Percentiles rank a stretch among this genome's conserved stretches.
These are phyloP conservation scores for Eristalis tenax DNA, from an alignment of 2,888 invertebrate genomes.

Conservation along the genomic window DNA sequence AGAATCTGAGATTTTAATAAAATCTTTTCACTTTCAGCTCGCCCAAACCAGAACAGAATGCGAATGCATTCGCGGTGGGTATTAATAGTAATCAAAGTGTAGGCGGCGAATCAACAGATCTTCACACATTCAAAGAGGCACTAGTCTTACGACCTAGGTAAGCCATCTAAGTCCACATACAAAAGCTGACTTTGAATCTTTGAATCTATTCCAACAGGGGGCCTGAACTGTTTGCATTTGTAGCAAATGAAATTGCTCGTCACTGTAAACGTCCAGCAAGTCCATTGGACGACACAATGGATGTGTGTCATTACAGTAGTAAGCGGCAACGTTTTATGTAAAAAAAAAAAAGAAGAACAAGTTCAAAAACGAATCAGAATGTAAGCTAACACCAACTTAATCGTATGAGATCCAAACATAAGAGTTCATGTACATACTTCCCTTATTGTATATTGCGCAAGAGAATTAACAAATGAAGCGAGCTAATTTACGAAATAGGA, in stretches of 20 bases:
- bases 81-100: slow-evolving; percentile 54
- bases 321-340: slow-evolving; percentile 89
- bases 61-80: slow-evolving; percentile 55
- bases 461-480: not conserved
- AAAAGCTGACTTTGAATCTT: not conserved
- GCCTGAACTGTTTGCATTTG: slow-evolving; percentile 87
- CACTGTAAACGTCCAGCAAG: slow-evolving; percentile 87
- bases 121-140: slow-evolving; percentile 89
- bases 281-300: slow-evolving; percentile 88
- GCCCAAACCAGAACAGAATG: slow-evolving; percentile 78
- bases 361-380: slow-evolving; percentile 1
- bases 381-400: slow-evolving; percentile 36
- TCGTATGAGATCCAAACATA: not conserved
- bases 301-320: slow-evolving; percentile 87
- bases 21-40: slow-evolving; percentile 74
- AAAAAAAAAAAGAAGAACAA: slow-evolving; percentile 68
- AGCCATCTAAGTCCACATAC: not conserved
- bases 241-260: slow-evolving; percentile 87
- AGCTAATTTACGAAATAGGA: not conserved
- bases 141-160: slow-evolving; percentile 83
- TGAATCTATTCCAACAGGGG: slow-evolving; percentile 75
- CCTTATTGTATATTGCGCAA: not conserved
- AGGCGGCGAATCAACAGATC: slow-evolving; percentile 83
- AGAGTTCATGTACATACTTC: not conserved
- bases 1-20: not conserved